Evolutionary conservation across 1,140 invertebrate species (phyloP).

Genomic region (Drosophila rhopaloa): DNA sequence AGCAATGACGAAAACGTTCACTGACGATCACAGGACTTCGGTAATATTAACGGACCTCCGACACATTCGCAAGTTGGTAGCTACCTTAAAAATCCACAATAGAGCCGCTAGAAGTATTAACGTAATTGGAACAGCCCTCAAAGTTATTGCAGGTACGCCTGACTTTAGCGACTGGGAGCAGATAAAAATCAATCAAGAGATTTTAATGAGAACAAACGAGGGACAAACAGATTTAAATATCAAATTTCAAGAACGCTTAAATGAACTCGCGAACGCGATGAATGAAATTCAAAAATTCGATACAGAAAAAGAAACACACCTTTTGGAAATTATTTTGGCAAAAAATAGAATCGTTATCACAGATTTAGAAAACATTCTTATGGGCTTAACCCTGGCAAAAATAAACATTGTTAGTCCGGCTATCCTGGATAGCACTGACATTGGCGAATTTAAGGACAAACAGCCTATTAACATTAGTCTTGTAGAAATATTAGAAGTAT

Average conservation of each 20-base stretch:
- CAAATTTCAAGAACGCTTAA: constrained; percentile 1
- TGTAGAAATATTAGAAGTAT: no score
- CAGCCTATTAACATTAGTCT: no score
- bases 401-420: no score
- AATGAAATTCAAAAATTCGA: constrained; percentile 2
- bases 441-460: no score
- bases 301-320: background rate
- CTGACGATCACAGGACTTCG: background rate
- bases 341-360: no score
- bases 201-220: constrained; percentile 9
- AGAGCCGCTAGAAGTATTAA: constrained; percentile 17
- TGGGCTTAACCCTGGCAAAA: no score
- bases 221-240: constrained; percentile 16
- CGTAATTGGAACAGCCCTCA: constrained; percentile 12
- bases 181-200: constrained; percentile 10
- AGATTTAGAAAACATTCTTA: no score
- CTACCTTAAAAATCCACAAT: constrained; percentile 5
- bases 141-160: background rate
- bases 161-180: constrained; percentile 23
- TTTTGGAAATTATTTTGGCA: no score
- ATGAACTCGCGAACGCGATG: background rate
- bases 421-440: no score
- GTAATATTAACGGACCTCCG: background rate
- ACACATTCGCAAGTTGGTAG: constrained; percentile 11
- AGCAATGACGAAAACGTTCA: background rate